Base-by-base conservation (phyloP, 2,113 vertebrate species). In the Triplophysa rosa region DNA sequence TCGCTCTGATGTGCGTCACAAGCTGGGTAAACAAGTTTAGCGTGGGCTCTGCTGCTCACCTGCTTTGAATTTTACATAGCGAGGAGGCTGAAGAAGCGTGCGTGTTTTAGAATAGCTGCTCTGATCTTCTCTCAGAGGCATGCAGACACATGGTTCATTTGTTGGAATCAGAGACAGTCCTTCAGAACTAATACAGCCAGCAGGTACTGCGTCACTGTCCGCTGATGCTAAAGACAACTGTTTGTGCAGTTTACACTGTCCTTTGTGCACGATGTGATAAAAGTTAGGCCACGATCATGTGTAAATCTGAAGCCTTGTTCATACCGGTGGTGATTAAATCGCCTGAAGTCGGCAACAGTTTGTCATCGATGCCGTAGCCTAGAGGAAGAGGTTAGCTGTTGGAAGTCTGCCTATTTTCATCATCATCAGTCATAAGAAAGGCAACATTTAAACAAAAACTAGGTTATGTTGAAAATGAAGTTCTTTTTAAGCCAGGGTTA, bases 1-100 rank as follows among this genome's bases (percentile, higher is more conserved):
- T 65, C n/a, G 4, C 47, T 73, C 76, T 40, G 54, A 73, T 47
- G 72, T 74, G 72, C 72, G 72, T 74, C 72, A 74, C 72, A 63
- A 59, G 14, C 59, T 49, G 40, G 40, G 72, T 74, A 74, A 74
- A 74, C 72, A 74, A 40, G 11, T 73, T 73, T 73, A 21, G 29
- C 59, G 59, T 12, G 23, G 37, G 37, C 14, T 12, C 68, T 71
- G 49, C 47, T 70, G 49, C 37, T 74, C 71, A 62, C 71, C 71
- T 74, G 58, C 72, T 74, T 71, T 63, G 70, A 73, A 73, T 73
- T 74, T 45, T 47, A 63, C 72, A 74, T 45, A 13, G 40, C 12
- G 72, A 63, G 72, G 62, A 17, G 58, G 40, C 37, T 74, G n/a
- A 16, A 58, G 54, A 19, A 16, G 66, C 6, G 70, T 72, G 54